phyloP scores from a whole-genome alignment of 1,140 invertebrate species.

The Pomacea maculata region DNA sequence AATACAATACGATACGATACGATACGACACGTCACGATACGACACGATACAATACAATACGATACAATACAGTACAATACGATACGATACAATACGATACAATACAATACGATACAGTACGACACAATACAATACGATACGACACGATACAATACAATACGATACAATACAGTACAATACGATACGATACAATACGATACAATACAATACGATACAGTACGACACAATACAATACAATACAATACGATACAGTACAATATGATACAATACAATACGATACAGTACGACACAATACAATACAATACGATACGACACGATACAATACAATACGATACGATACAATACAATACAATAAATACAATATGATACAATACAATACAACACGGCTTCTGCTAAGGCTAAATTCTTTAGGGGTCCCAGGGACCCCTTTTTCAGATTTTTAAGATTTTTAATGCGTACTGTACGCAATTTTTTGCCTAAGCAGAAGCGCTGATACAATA shows the following conservation, averaged over 20 bases:
- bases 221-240: constrained; percentile 2
- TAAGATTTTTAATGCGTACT: no score
- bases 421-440: no score
- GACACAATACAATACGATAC: neutral
- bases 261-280: constrained; percentile 6
- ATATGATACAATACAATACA: constrained; percentile 9
- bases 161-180: constrained; percentile 1
- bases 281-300: neutral
- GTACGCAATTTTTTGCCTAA: no score
- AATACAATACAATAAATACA: neutral
- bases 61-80: neutral
- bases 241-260: neutral
- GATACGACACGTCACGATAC: neutral
- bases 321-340: constrained; percentile 1
- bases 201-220: neutral
- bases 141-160: neutral
- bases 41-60: neutral
- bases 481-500: no score
- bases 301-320: constrained; percentile 3
- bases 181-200: neutral
- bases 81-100: neutral
- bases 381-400: no score
- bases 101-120: neutral
- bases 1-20: neutral
- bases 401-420: no score